Conservation (phyloP, 2,797 vertebrate species). For the Smutsia gigantea region DNA sequence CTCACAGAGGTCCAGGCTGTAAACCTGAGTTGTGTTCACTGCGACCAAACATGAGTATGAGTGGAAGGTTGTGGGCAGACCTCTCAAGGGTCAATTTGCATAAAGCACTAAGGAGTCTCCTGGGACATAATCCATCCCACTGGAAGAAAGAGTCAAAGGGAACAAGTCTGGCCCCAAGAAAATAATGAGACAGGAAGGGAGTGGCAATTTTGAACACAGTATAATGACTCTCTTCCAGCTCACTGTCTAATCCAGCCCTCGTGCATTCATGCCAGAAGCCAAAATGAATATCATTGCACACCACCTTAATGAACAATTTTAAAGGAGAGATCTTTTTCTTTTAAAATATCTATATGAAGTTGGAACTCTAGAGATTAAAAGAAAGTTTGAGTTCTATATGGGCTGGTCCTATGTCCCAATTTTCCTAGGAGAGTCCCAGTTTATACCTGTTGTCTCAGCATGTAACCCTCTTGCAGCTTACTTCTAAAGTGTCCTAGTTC, state of each 20-base stretch:
- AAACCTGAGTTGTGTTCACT: not conserved
- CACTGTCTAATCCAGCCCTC: not conserved
- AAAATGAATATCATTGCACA: not conserved
- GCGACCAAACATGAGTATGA: not conserved
- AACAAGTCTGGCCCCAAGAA: not conserved
- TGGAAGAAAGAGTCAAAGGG: not conserved
- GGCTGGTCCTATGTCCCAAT: not conserved
- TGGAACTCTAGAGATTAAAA: not conserved
- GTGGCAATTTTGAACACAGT: not conserved
- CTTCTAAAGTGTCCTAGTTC: not conserved
- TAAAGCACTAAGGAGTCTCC: not conserved
- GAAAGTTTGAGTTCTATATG: not conserved
- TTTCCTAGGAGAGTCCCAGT: not conserved
- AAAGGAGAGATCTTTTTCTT: not conserved
- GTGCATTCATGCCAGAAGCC: not conserved
- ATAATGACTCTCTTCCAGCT: not conserved
- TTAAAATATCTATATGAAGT: not conserved
- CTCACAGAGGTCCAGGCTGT: not conserved
- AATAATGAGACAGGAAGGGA: not conserved
- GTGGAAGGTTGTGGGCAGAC: not conserved
- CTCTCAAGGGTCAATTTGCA: not conserved
- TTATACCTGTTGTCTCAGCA: not conserved
- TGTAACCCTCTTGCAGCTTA: not conserved
- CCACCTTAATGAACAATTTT: not conserved
- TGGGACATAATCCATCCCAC: not conserved